Evolutionary conservation across 2,888 invertebrate species (phyloP), one percentile per base, ranked within the genome.

Genomic region (Noctua comes): DNA sequence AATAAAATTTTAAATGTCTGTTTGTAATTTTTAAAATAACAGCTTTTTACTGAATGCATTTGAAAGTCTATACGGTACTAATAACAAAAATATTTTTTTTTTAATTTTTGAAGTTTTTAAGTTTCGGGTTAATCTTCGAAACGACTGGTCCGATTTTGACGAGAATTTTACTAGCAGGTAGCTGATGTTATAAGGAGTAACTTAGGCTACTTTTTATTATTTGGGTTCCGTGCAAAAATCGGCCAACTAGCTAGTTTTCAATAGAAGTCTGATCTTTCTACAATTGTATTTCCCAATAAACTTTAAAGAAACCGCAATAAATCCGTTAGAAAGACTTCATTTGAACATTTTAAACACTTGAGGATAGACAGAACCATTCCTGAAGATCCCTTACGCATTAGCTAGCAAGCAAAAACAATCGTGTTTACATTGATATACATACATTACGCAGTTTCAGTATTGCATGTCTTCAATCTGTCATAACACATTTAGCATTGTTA

Each of bases 321-420:
- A 40, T 65, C 4, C 31, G 62, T 43, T 1, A 3, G 3, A 66
- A 43, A 40, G 3, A 8, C 13, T 24, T 24, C 40, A 40, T 43
- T 66, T 43, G 16, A n/a, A 40, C 7, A 16, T 66, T 72, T 51
- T 21, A 36, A 64, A 16, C 8, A 62, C 10, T 24, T 54, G 0
- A 57, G 7, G 3, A 2, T 18, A 68, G 27, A 21, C 84, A 66
- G 87, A 85, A 85, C 87, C 84, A 43, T 69, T 57, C 3, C 13
- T 27, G 2, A n/a, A 18, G 13, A 43, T 62, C 0, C 16, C 6
- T 11, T 21, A 24, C 51, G 27, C 4, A 71, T 65, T 65, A 21
- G 0, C 70, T 5, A 36, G 36, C 18, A 76, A 36, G 36, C 18
- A 76, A 83, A 74, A 83, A 62, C 51, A 75, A 68, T 59, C 64